Conservation (phyloP, 2,113 vertebrate species). For the Aegithalos caudatus region DNA sequence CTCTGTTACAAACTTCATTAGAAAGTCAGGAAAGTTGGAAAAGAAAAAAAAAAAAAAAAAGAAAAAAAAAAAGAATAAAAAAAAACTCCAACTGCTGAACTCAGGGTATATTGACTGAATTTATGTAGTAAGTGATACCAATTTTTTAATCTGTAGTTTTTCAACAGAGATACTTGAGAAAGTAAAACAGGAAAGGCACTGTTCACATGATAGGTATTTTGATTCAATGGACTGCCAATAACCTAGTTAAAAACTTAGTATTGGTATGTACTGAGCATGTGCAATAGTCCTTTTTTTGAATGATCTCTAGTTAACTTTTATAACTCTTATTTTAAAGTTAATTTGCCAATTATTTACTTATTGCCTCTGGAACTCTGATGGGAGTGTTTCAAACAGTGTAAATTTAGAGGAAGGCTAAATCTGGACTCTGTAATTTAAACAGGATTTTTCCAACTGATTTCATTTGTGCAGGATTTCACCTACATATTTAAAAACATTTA, state of each 20-base stretch:
- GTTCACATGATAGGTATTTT: background rate
- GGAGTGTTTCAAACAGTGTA: background rate
- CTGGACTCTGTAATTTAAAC: background rate
- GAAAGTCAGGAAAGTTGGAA: background rate
- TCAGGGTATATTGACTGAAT: background rate
- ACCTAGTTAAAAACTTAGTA: background rate
- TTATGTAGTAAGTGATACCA: background rate
- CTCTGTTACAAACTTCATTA: background rate
- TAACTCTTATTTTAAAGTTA: background rate
- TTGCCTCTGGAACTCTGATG: background rate
- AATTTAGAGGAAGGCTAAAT: background rate
- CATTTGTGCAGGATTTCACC: background rate
- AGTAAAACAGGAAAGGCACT: background rate
- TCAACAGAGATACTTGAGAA: background rate
- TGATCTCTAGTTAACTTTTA: background rate
- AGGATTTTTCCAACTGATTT: background rate
- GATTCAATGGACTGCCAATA: background rate
- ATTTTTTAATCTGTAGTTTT: background rate
- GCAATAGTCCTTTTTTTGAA: background rate
- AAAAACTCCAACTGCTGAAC: background rate
- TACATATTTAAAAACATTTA: background rate
- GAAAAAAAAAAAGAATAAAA: background rate
- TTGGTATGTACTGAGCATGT: background rate
- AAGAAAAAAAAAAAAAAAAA: background rate
- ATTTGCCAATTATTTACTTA: background rate